phyloP scores from a whole-genome alignment of 1,140 invertebrate species.

The Triops cancriformis region DNA sequence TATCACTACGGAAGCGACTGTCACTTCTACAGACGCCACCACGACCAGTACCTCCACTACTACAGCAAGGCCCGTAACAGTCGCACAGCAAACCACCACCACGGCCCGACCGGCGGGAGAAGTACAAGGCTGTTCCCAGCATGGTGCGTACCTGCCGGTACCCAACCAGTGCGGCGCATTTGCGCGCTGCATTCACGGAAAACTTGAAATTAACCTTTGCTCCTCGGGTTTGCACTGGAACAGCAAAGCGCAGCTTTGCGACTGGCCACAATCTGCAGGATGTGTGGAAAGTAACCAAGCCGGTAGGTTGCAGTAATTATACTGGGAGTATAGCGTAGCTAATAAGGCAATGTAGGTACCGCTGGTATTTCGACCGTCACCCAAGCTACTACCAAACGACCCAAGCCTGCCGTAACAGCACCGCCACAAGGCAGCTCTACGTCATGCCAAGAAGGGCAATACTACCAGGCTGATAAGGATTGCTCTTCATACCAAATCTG shows the following conservation, averaged over 20 bases:
- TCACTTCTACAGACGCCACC: constrained; percentile 37
- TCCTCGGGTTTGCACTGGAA: constrained; percentile 76
- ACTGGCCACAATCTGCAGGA: constrained; percentile 65
- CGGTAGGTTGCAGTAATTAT: neutral
- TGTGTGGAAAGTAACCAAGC: constrained; percentile 44
- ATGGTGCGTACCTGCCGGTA: constrained; percentile 55
- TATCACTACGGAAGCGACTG: too few relatives aligned
- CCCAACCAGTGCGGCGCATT: constrained; percentile 62
- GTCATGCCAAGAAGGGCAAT: constrained; percentile 55
- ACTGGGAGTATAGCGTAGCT: too few relatives aligned
- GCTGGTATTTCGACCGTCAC: neutral
- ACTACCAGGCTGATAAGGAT: constrained; percentile 52
- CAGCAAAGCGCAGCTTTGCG: constrained; percentile 51
- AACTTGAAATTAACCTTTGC: constrained; percentile 58
- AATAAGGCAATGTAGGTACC: too few relatives aligned
- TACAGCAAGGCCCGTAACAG: constrained; percentile 33
- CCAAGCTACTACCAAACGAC: constrained; percentile 2
- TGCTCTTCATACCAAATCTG: constrained; percentile 67
- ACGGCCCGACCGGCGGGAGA: constrained; percentile 30
- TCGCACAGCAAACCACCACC: constrained; percentile 1
- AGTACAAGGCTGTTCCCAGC: constrained; percentile 40
- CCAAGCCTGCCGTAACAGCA: constrained; percentile 14
- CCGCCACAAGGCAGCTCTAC: neutral
- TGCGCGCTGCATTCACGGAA: constrained; percentile 60
- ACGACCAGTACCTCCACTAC: constrained; percentile 38